Percentiles rank a stretch among this genome's conserved stretches.
phyloP scores from a whole-genome alignment of 2,797 vertebrate genomes.

The Diplodus sargus region DNA sequence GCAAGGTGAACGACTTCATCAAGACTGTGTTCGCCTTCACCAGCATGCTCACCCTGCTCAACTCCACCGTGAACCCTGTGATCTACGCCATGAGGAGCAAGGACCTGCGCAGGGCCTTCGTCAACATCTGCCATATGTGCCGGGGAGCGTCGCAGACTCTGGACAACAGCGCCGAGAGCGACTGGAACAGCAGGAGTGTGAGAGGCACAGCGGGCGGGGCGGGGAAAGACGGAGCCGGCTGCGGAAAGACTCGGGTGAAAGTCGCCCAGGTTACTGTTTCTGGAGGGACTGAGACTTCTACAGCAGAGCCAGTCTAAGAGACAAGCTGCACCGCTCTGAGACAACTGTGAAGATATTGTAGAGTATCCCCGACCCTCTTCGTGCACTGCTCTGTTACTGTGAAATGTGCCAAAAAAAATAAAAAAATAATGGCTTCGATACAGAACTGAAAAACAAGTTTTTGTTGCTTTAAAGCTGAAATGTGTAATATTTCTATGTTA shows the following conservation, averaged over 20 bases:
- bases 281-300: slow-evolving; percentile 91
- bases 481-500: slow-evolving; percentile 23
- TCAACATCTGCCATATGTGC: slow-evolving; percentile 92
- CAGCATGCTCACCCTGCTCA: slow-evolving; percentile 97
- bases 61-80: slow-evolving; percentile 98
- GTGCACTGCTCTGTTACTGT: slow-evolving; percentile 59
- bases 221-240: slow-evolving; percentile 79
- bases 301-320: slow-evolving; percentile 89
- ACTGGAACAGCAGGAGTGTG: slow-evolving; percentile 92
- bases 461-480: slow-evolving; percentile 35
- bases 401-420: slow-evolving; percentile 67
- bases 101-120: slow-evolving; percentile 95
- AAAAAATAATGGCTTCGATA: slow-evolving; percentile 18
- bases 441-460: slow-evolving; percentile 6
- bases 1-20: slow-evolving; percentile 95
- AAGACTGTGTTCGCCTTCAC: slow-evolving; percentile 99
- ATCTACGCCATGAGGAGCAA: slow-evolving; percentile 99
- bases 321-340: slow-evolving; percentile 3
- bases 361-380: slow-evolving; percentile 44
- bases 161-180: slow-evolving; percentile 95
- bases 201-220: slow-evolving; percentile 88
- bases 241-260: slow-evolving; percentile 92
- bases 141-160: slow-evolving; percentile 86
- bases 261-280: slow-evolving; percentile 97
- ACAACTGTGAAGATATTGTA: slow-evolving; percentile 57